A percentile compares a stretch with the other conserved stretches of the same genome.
These are phyloP conservation scores for Ambastaia sidthimunki DNA, from an alignment of 2,797 vertebrate genomes.

Conservation along the genomic window DNA sequence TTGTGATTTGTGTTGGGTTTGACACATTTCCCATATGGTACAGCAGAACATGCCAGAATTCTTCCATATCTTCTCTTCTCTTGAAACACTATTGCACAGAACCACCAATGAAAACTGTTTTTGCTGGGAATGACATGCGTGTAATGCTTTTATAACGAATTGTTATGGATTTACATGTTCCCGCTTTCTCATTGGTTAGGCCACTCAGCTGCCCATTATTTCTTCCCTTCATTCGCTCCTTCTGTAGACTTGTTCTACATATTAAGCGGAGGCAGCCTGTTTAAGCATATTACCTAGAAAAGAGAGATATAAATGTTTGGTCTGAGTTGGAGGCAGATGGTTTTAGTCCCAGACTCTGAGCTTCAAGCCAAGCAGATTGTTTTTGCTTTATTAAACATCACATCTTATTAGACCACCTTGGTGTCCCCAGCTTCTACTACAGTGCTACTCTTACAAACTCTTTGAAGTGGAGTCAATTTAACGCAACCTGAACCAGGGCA, in stretches of 20 bases:
- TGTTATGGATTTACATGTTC: not conserved
- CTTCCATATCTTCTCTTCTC: slow-evolving; percentile 37
- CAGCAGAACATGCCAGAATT: slow-evolving; percentile 42
- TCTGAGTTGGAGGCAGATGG: slow-evolving; percentile 75
- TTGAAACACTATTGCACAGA: slow-evolving; percentile 9
- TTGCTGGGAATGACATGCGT: slow-evolving; percentile 5
- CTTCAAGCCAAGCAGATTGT: slow-evolving; percentile 62
- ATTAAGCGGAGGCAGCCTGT: slow-evolving; percentile 57
- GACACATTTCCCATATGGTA: slow-evolving; percentile 63
- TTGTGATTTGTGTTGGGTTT: slow-evolving; percentile 58
- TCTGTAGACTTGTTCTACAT: slow-evolving; percentile 58
- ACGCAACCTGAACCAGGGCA: slow-evolving; percentile 50
- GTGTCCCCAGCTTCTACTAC: slow-evolving; percentile 44
- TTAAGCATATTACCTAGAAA: slow-evolving; percentile 2
- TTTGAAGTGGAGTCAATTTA: slow-evolving; percentile 66
- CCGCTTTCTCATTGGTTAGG: not conserved
- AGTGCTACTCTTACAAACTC: slow-evolving; percentile 44
- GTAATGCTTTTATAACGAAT: slow-evolving; percentile 22
- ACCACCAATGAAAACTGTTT: slow-evolving; percentile 37
- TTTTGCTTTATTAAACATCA: slow-evolving; percentile 66
- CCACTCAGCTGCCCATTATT: slow-evolving; percentile 5
- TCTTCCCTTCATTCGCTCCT: not conserved
- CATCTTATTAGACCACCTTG: slow-evolving; percentile 65
- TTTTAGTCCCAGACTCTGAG: slow-evolving; percentile 54
- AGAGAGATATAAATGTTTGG: slow-evolving; percentile 57